Conservation (phyloP, 2,888 invertebrate genomes). For the Drosophila formosana region DNA sequence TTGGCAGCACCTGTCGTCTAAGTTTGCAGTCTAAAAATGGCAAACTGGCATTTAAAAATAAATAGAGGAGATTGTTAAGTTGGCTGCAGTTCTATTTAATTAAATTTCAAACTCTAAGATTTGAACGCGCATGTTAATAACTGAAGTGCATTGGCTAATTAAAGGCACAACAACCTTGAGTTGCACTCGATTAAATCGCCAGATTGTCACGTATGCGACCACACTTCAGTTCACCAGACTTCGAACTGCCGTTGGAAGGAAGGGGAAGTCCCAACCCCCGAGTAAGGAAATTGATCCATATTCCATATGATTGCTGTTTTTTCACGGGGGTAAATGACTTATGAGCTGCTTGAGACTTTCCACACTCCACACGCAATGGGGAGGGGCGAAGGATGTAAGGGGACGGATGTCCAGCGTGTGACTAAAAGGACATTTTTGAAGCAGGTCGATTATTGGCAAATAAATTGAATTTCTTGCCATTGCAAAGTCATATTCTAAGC, state of each 20-base stretch:
- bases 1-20: too few relatives aligned
- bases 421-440: constrained; percentile 57
- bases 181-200: constrained; percentile 38
- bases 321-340: constrained; percentile 68
- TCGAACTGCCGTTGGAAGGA: neutral
- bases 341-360: constrained; percentile 62
- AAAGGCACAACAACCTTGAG: constrained; percentile 1
- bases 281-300: constrained; percentile 53
- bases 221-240: constrained; percentile 36
- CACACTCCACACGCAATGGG: constrained; percentile 7
- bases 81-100: neutral
- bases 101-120: neutral
- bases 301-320: constrained; percentile 59
- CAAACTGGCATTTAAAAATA: too few relatives aligned
- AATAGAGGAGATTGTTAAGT: neutral
- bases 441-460: constrained; percentile 69
- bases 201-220: constrained; percentile 67
- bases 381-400: neutral
- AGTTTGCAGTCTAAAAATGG: too few relatives aligned
- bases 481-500: constrained; percentile 55
- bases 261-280: neutral
- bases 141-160: constrained; percentile 5
- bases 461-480: constrained; percentile 71
- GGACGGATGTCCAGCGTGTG: constrained; percentile 42
- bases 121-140: neutral